Base-by-base conservation (phyloP, 1,140 invertebrate species). In the Calliopsis andreniformis region DNA sequence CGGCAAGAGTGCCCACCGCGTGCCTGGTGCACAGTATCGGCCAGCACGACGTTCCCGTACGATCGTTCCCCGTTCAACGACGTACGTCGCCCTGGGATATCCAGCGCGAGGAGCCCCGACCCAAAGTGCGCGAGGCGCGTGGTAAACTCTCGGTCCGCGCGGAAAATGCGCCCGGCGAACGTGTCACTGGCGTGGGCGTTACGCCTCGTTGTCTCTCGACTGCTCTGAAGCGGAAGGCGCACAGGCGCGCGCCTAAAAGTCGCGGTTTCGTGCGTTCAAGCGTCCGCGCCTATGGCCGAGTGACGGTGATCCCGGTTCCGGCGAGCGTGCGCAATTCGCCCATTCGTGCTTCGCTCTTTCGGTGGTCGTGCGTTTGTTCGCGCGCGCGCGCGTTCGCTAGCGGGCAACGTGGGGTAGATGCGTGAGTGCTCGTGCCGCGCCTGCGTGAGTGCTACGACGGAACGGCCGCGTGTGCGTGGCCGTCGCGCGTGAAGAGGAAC, bases 1-100 rank as follows among this genome's bases (percentile, higher is more conserved):
- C 86, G 82, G 77, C 85, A 80, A 82, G 81, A 80, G 82, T 84
- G 79, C 76, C 83, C 85, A 80, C 69, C 64, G 61, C 66, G 79
- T 79, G 82, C 70, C 71, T 75, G 55, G 59, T 59, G 67, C 69
- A 72, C 71, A 83, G 71, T 84, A 47, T 49, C 45, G 59, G 70
- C 75, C 63, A 79, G 62, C 51, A 79, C 55, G 51, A 79, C 71
- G 47, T 71, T 25, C 39, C 75, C 43, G 66, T 53, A 76, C 47
- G 49, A 64, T 56, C 80, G 47, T 53, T 35, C 53, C 67, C 61
- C 55, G 76, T 68, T 76, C 32, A 56, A 16, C 35, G 35, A 59
- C 23, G n/a, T 49, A 45, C 49, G 49, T 8, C 53, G 72, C 66
- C 64, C 69, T n/a, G n/a, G n/a, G n/a, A n/a, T n/a, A n/a, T n/a